Evolutionary conservation across 2,797 vertebrate species (phyloP).

Genomic region (Taeniopygia guttata): DNA sequence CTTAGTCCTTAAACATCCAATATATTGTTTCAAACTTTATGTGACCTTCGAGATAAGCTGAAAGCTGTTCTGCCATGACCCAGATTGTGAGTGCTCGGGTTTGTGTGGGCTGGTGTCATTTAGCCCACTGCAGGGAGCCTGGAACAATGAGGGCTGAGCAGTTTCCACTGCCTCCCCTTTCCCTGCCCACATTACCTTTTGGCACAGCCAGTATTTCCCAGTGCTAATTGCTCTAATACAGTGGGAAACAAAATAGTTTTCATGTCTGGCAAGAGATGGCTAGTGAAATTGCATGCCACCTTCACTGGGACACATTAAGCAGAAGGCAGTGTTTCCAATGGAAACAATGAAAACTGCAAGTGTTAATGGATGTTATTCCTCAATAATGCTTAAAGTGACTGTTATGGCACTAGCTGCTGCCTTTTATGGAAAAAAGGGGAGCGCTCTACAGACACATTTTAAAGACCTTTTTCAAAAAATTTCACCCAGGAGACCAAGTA

Average conservation of each 20-base stretch:
- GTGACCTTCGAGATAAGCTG: constrained; percentile 71
- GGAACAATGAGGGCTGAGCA: constrained; percentile 58
- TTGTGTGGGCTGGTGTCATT: constrained; percentile 69
- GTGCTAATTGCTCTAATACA: constrained; percentile 66
- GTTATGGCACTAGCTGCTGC: constrained; percentile 46
- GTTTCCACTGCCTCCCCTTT: constrained; percentile 57
- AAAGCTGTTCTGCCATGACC: constrained; percentile 65
- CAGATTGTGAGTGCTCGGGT: constrained; percentile 63
- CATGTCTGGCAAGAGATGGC: constrained; percentile 64
- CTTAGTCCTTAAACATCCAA: constrained; percentile 41
- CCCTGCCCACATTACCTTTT: constrained; percentile 70
- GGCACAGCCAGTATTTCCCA: constrained; percentile 72
- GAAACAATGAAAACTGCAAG: constrained; percentile 59
- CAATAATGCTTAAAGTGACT: constrained; percentile 53
- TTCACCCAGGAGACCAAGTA: constrained; percentile 20
- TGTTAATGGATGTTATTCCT: constrained; percentile 58
- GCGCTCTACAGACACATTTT: constrained; percentile 2
- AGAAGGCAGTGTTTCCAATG: constrained; percentile 65
- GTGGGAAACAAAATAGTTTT: constrained; percentile 63
- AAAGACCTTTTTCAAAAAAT: constrained; percentile 36
- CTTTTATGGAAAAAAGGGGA: constrained; percentile 43
- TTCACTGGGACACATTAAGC: constrained; percentile 64
- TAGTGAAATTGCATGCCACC: constrained; percentile 60
- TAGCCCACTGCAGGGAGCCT: constrained; percentile 66
- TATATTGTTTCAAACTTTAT: constrained; percentile 74